phyloP scores from a whole-genome alignment of 2,113 vertebrate genomes.

The Zeus faber region DNA sequence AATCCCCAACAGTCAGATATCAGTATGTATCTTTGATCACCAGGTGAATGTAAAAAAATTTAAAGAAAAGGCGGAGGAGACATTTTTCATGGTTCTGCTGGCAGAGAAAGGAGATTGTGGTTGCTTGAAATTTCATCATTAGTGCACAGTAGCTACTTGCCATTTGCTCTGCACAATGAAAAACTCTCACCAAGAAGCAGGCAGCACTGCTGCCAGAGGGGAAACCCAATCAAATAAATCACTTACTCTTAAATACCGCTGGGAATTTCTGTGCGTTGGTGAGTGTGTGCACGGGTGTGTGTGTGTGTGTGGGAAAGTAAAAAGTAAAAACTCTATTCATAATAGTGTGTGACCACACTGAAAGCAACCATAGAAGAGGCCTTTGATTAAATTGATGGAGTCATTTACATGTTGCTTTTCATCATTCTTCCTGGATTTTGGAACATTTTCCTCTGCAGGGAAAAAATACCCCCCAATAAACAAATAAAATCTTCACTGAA shows the following conservation, averaged over 20 bases:
- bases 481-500: too few relatives aligned
- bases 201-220: constrained; percentile 44
- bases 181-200: constrained; percentile 29
- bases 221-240: constrained; percentile 68
- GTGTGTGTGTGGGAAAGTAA: constrained; percentile 45
- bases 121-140: constrained; percentile 46
- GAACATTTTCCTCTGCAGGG: too few relatives aligned
- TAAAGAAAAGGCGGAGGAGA: constrained; percentile 1
- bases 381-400: not conserved
- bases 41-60: not conserved
- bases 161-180: constrained; percentile 51
- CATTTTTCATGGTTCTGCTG: constrained; percentile 24
- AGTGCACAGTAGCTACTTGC: constrained; percentile 21
- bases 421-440: too few relatives aligned
- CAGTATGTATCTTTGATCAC: too few relatives aligned
- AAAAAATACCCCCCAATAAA: too few relatives aligned
- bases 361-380: not conserved
- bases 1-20: too few relatives aligned
- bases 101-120: constrained; percentile 34
- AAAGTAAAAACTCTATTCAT: constrained; percentile 42
- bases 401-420: constrained; percentile 17
- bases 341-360: constrained; percentile 24
- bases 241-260: constrained; percentile 58
- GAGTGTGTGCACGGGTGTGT: constrained; percentile 48
- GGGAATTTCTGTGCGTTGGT: constrained; percentile 51